Base-by-base conservation (phyloP, 2,888 invertebrate genomes). In the Hemicrepidius hirtus region DNA sequence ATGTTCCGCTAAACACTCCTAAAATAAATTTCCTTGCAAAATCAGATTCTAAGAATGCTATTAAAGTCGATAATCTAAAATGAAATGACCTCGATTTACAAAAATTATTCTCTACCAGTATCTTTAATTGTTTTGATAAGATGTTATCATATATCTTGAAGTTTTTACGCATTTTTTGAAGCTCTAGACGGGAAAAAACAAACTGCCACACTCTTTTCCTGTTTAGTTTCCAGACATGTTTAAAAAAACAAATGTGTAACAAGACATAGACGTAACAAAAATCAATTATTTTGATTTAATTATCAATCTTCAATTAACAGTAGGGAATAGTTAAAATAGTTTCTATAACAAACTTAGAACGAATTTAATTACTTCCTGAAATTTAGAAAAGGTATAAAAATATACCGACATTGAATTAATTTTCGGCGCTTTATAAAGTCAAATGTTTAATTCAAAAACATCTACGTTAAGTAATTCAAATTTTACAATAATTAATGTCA, bases 101-200 rank as follows among this genome's bases (percentile, higher is more conserved):
- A 28, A 55, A 20, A 18, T 21, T 28, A 28, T 55, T 3, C 9
- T 16, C 28, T 24, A n/a, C 55, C 28, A 10, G 6, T 55, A 55
- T 28, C 55, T 53, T 12, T 55, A 55, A 55, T 55, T 55, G 55
- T 55, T 24, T 55, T 55, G 55, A 55, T 55, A 55, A 55, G 55
- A 49, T 49, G 18, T 46, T 46, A 46, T 46, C 46, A 18, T 3
- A 49, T 16, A 20, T 49, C 20, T 49, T 49, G 20, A 49, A 12
- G 21, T 12, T 49, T 49, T 21, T 49, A 49, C 49, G 49, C 49
- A 9, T 49, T 49, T 46, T 18, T 20, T 49, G 9, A 13, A n/a
- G 13, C 20, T 16, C 20, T 18, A 49, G 49, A 18, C 49, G 6
- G 20, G 12, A 49, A 49, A n/a, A 49, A 49, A 49, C 21, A 49